phyloP scores from a whole-genome alignment of 2,113 vertebrate species.

The Tauraco erythrolophus region DNA sequence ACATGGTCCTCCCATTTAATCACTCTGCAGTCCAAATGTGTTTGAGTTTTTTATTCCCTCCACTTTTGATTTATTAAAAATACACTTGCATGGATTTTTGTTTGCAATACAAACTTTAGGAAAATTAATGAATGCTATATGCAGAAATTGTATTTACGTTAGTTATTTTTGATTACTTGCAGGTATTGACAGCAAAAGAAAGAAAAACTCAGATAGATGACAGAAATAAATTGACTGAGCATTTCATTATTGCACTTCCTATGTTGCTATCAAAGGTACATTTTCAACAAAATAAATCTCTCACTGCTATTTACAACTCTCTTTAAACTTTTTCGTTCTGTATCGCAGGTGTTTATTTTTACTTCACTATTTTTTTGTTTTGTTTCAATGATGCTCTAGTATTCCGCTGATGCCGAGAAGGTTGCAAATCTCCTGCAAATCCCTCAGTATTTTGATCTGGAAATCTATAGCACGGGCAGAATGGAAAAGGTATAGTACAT shows the following conservation, averaged over 20 bases:
- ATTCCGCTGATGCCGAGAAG: constrained; percentile 96
- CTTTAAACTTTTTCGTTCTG: neutral
- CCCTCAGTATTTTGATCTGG: constrained; percentile 96
- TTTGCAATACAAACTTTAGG: neutral
- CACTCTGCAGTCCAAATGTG: neutral
- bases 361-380: neutral
- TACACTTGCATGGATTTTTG: neutral
- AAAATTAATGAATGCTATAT: neutral
- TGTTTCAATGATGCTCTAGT: constrained; percentile 76
- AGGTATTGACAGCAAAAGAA: constrained; percentile 98
- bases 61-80: neutral
- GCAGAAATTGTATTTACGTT: constrained; percentile 12
- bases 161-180: constrained; percentile 55
- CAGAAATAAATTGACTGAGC: constrained; percentile 96
- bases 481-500: constrained; percentile 91
- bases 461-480: constrained; percentile 97
- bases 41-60: neutral
- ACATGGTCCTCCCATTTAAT: neutral
- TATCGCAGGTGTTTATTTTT: neutral
- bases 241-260: constrained; percentile 98
- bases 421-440: constrained; percentile 98
- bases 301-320: neutral
- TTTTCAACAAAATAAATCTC: neutral
- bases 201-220: constrained; percentile 99
- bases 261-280: constrained; percentile 96